Evolutionary conservation across 2,888 invertebrate genomes (phyloP).

Genomic region (Drosophila putrida): DNA sequence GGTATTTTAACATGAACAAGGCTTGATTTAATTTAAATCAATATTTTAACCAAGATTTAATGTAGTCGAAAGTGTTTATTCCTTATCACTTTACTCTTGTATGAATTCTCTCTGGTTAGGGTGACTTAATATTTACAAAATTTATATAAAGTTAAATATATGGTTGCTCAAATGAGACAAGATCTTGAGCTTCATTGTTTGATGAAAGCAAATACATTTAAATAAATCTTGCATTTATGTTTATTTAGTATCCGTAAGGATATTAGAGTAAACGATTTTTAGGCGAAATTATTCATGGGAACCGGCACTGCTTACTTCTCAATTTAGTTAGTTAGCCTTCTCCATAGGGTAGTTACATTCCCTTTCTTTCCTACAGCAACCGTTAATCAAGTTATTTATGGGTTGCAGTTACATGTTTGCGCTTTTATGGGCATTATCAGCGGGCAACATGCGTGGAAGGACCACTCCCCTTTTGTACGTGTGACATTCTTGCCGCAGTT

Average conservation of each 20-base stretch:
- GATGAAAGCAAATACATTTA: too few species aligned
- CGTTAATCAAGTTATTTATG: constrained; percentile 71
- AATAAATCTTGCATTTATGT: too few species aligned
- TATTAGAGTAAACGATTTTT: too few species aligned
- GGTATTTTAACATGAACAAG: constrained; percentile 4
- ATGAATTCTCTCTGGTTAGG: too few species aligned
- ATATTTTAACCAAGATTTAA: too few species aligned
- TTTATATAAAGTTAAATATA: too few species aligned
- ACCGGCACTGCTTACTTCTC: neutral
- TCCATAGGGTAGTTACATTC: neutral
- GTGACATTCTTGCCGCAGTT: constrained; percentile 21
- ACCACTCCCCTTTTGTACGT: constrained; percentile 8
- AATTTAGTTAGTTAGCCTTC: neutral
- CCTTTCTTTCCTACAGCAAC: neutral
- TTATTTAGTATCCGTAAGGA: too few species aligned
- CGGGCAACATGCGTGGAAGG: constrained; percentile 31
- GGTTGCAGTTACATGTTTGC: constrained; percentile 36
- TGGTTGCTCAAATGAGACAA: too few species aligned
- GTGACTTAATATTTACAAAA: too few species aligned
- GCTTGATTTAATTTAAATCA: neutral
- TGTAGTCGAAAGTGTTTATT: too few species aligned
- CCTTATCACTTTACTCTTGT: too few species aligned
- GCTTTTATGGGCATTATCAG: constrained; percentile 59
- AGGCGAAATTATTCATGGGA: neutral
- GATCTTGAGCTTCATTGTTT: too few species aligned